Percentiles rank a stretch among this genome's conserved stretches.
These are phyloP conservation scores for Coelopa frigida DNA, from an alignment of 1,140 invertebrate species.

Conservation along the genomic window DNA sequence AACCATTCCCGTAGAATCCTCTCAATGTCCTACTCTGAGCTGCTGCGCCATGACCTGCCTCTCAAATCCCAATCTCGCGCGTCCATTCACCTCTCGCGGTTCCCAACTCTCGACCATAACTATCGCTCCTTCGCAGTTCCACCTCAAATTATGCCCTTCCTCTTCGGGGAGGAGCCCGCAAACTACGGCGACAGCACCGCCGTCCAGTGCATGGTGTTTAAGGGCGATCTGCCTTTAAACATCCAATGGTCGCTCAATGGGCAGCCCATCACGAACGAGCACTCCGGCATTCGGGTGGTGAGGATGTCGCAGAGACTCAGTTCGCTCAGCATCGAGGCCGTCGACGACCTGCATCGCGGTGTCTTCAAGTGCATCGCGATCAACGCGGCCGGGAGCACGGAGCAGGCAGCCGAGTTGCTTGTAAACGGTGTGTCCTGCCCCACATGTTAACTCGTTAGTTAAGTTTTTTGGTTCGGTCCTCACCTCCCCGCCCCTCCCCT, in stretches of 20 bases:
- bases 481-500: background rate
- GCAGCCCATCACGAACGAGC: conserved; percentile 38
- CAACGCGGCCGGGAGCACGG: conserved; percentile 58
- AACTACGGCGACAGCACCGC: conserved; percentile 59
- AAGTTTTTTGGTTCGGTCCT: background rate
- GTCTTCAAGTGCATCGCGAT: conserved; percentile 64
- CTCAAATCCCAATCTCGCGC: no score
- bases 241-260: conserved; percentile 73
- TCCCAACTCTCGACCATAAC: no score
- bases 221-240: conserved; percentile 65
- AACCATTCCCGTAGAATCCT: no score
- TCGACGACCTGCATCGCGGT: conserved; percentile 59
- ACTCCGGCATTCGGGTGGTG: conserved; percentile 48
- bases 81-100: no score
- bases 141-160: conserved; percentile 65
- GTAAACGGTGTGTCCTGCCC: conserved; percentile 53
- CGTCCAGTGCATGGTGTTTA: conserved; percentile 62
- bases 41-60: no score
- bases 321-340: conserved; percentile 64
- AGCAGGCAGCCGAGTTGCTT: conserved; percentile 54
- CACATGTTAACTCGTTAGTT: background rate
- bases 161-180: conserved; percentile 61
- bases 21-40: no score
- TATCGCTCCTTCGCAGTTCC: conserved; percentile 31
- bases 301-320: conserved; percentile 55